Conservation (phyloP, 92 coral and sea anemone species). For the Zoanthus gigantus region DNA sequence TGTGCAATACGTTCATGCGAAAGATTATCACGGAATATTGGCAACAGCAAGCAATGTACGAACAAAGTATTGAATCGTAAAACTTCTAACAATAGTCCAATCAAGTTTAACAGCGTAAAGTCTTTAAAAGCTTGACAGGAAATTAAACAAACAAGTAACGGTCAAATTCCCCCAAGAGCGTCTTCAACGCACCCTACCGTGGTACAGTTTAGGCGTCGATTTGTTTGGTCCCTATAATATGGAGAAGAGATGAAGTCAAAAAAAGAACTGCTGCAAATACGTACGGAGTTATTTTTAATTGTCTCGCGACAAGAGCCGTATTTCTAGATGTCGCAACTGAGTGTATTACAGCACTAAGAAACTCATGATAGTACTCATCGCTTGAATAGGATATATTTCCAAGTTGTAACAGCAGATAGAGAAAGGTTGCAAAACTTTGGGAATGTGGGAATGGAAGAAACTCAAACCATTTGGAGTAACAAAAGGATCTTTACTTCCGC, state of each 20-base stretch:
- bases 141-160: background rate
- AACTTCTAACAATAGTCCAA: too few relatives aligned
- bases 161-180: background rate
- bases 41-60: too few relatives aligned
- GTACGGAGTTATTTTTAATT: background rate
- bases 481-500: slow-evolving; percentile 37
- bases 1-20: too few relatives aligned
- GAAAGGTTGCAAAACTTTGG: slow-evolving; percentile 43
- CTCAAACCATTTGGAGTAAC: slow-evolving; percentile 33
- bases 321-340: background rate
- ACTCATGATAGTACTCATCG: slow-evolving; percentile 54
- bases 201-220: background rate
- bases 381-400: slow-evolving; percentile 51
- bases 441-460: slow-evolving; percentile 30
- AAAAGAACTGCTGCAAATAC: background rate
- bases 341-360: slow-evolving; percentile 45
- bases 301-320: background rate
- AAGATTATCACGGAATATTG: too few relatives aligned
- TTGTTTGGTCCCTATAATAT: too few relatives aligned
- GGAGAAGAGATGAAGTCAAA: too few relatives aligned
- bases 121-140: background rate
- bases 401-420: slow-evolving; percentile 53
- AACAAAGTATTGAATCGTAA: too few relatives aligned
- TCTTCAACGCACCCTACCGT: background rate
- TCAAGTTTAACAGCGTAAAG: background rate